These are phyloP conservation scores for Steinernema feltiae DNA, from an alignment of 1,140 invertebrate species.

Conservation along the genomic window DNA sequence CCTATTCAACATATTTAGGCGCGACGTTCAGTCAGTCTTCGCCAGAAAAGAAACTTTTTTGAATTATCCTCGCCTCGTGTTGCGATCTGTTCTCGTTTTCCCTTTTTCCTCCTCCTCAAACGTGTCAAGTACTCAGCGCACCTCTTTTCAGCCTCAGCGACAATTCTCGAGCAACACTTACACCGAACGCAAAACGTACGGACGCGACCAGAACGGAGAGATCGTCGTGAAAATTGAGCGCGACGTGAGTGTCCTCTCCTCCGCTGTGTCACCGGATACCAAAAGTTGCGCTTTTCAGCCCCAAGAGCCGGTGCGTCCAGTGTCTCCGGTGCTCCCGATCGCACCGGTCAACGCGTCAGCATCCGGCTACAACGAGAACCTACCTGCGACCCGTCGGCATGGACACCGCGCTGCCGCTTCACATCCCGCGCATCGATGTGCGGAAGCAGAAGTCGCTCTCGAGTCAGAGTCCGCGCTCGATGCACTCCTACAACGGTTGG, in stretches of 20 bases:
- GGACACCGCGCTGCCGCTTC: background rate
- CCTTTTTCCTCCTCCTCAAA: background rate
- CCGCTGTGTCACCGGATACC: background rate
- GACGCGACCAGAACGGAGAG: constrained; percentile 37
- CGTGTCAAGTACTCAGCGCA: background rate
- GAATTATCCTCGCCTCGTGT: background rate
- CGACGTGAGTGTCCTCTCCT: constrained; percentile 27
- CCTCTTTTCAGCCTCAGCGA: constrained; percentile 30
- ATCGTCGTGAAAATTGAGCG: constrained; percentile 39
- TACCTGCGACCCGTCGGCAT: background rate
- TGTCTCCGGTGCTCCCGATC: constrained; percentile 29
- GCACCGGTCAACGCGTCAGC: constrained; percentile 24
- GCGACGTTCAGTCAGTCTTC: too few relatives aligned
- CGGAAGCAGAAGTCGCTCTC: background rate
- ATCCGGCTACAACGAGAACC: background rate
- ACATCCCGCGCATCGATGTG: constrained; percentile 1
- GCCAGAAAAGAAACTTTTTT: too few relatives aligned
- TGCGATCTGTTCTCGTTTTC: background rate
- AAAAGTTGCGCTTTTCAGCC: constrained; percentile 29
- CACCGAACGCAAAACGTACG: constrained; percentile 37
- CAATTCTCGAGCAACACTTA: constrained; percentile 27
- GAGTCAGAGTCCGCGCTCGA: background rate
- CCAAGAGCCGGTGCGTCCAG: constrained; percentile 30
- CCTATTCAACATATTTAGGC: too few relatives aligned
- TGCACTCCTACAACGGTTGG: background rate